A percentile compares a stretch with the other conserved stretches of the same genome.
Conservation (phyloP, 2,888 invertebrate species). For the Nebria brevicollis region DNA sequence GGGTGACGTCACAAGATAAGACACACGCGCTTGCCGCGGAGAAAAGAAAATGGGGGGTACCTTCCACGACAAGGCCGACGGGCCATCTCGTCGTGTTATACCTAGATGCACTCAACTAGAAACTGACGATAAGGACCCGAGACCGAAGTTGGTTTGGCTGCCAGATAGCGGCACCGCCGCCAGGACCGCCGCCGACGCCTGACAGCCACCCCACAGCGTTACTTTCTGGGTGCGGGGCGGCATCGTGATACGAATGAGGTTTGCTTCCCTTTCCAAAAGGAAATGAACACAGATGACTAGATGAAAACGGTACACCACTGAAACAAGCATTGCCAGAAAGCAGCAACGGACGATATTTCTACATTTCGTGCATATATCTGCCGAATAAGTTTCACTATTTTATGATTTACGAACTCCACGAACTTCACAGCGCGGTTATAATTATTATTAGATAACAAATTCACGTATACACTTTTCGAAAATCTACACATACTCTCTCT, state of each 20-base stretch:
- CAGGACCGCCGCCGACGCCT: background rate
- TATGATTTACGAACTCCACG: background rate
- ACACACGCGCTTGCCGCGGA: slow-evolving; percentile 14
- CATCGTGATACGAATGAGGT: background rate
- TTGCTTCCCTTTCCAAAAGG: background rate
- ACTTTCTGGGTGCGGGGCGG: background rate
- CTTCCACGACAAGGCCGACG: slow-evolving; percentile 18
- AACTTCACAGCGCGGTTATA: too few species aligned
- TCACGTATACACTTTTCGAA: too few species aligned
- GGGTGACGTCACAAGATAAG: slow-evolving; percentile 25
- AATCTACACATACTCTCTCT: too few species aligned
- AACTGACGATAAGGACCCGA: slow-evolving; percentile 63
- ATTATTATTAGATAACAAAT: too few species aligned
- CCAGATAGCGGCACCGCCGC: slow-evolving; percentile 15
- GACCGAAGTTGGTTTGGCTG: slow-evolving; percentile 51
- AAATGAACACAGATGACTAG: slow-evolving; percentile 19
- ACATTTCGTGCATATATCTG: background rate
- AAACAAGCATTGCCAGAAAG: background rate
- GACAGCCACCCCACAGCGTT: slow-evolving; percentile 7
- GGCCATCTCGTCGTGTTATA: slow-evolving; percentile 45
- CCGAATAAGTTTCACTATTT: background rate
- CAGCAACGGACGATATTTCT: background rate
- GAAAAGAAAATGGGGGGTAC: slow-evolving; percentile 43
- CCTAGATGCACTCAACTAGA: slow-evolving; percentile 62
- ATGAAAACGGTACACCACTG: slow-evolving; percentile 13